Percentiles rank a stretch among this genome's conserved stretches.
Conservation (phyloP, 1,140 invertebrate genomes). For the Mesaphorura yosii region DNA sequence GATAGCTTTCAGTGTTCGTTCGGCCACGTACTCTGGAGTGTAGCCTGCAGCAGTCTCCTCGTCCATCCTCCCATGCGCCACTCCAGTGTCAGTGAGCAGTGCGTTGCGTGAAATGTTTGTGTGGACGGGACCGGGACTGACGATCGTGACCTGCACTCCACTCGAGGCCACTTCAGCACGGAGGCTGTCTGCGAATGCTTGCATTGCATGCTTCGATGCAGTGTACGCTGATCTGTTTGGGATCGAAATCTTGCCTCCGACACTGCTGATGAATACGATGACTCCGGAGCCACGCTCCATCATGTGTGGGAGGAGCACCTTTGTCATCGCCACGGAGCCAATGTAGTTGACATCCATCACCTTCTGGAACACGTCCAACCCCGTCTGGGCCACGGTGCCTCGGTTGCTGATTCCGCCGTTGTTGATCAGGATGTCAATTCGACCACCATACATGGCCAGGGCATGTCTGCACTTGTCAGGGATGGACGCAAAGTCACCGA, state of each 20-base stretch:
- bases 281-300: slow-evolving; percentile 60
- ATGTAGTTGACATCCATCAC: slow-evolving; percentile 93
- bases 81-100: slow-evolving; percentile 61
- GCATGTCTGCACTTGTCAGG: slow-evolving; percentile 51
- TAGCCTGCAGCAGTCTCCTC: slow-evolving; percentile 62
- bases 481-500: slow-evolving; percentile 56
- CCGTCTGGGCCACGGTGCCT: slow-evolving; percentile 62
- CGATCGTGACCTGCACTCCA: slow-evolving; percentile 64
- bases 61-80: slow-evolving; percentile 67
- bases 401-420: slow-evolving; percentile 81
- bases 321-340: slow-evolving; percentile 76
- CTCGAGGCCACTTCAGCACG: slow-evolving; percentile 62
- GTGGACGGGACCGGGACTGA: slow-evolving; percentile 70
- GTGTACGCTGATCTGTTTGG: slow-evolving; percentile 79
- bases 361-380: slow-evolving; percentile 69
- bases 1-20: slow-evolving; percentile 54
- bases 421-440: slow-evolving; percentile 81
- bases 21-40: slow-evolving; percentile 56
- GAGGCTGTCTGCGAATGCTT: slow-evolving; percentile 71
- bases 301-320: slow-evolving; percentile 77
- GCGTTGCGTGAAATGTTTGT: slow-evolving; percentile 86
- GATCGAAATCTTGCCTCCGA: slow-evolving; percentile 82
- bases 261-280: slow-evolving; percentile 80
- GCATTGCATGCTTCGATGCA: slow-evolving; percentile 88
- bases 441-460: slow-evolving; percentile 52